These are phyloP conservation scores for Drosophila pseudotalamancana DNA, from an alignment of 2,888 invertebrate genomes.

Conservation along the genomic window DNA sequence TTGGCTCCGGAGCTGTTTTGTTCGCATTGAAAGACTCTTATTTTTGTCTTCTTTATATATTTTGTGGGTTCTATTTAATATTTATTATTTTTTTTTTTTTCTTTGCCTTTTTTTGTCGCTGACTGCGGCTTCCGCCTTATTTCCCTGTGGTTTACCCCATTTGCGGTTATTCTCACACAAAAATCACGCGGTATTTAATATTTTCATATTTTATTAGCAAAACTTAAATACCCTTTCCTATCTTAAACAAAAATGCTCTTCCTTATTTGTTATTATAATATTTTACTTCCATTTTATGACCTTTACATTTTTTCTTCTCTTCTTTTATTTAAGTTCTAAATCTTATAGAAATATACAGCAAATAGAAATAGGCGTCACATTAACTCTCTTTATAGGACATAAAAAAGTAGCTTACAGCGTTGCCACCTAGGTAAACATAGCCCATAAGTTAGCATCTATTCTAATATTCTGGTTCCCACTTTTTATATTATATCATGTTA, in stretches of 20 bases:
- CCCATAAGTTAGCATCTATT: too few species aligned
- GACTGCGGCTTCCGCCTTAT: conserved; percentile 57
- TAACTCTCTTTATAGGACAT: too few species aligned
- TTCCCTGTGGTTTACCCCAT: conserved; percentile 55
- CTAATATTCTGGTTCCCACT: neutral
- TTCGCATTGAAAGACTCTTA: conserved; percentile 10
- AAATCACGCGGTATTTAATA: neutral
- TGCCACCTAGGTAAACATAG: too few species aligned
- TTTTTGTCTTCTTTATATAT: conserved; percentile 2
- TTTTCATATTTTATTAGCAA: neutral
- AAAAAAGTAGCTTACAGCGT: neutral
- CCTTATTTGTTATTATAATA: too few species aligned
- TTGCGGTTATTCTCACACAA: conserved; percentile 62
- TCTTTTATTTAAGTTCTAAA: too few species aligned
- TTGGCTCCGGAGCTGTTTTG: conserved; percentile 25
- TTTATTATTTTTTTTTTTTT: neutral
- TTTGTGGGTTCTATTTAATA: conserved; percentile 26
- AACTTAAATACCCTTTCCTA: conserved; percentile 16
- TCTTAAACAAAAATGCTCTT: neutral
- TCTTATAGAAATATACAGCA: too few species aligned
- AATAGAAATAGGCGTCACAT: too few species aligned
- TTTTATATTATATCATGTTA: too few species aligned
- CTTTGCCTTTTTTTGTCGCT: conserved; percentile 52
- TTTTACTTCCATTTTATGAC: too few species aligned
- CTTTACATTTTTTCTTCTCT: too few species aligned